Evolutionary conservation across 2,888 invertebrate species (phyloP), one percentile per base, ranked within the genome.

Genomic region (Linnaemya tessellans): DNA sequence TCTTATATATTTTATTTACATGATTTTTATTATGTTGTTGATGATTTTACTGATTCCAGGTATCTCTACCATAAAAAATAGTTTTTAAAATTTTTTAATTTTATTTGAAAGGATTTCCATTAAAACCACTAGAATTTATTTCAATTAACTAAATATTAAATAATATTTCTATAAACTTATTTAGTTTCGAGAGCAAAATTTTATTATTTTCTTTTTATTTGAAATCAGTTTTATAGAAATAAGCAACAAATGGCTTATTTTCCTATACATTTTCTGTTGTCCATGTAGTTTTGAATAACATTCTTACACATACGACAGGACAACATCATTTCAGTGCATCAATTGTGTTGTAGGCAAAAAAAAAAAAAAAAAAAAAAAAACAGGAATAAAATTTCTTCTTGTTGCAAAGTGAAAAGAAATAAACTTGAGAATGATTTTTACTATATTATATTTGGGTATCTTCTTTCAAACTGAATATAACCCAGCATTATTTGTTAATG

Each of bases 241-340:
- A 58, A 71, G 49, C 25, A 30, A 62, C 38, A 73, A 73, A 49
- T 62, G 38, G 35, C 20, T 60, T 58, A 58, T 25, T 41, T 70
- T 15, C 20, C 22, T 15, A 49, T 38, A 30, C 22, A 30, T 35
- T 4, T 73, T 25, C 35, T 46, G 35, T 1, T 46, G 46, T n/a
- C 30, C 13, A 49, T 49, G 68, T 51, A 22, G 15, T 60, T 30
- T 71, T 56, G 15, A 8, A 25, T 25, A 25, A 25, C 25, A 56
- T 60, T 73, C 20, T 62, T 38, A 18, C 51, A 51, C 20, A 35
- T 20, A 35, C 46, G 38, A 60, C 18, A 60, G 49, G 38, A 73
- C 46, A 20, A 43, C 49, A 73, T 58, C 56, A 71, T 20, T 71
- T 58, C 58, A 60, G 18, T 58, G 30, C 71, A 58, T 58, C 18